These are phyloP conservation scores for Incurvaria masculella DNA, from an alignment of 2,888 invertebrate genomes.

Conservation along the genomic window DNA sequence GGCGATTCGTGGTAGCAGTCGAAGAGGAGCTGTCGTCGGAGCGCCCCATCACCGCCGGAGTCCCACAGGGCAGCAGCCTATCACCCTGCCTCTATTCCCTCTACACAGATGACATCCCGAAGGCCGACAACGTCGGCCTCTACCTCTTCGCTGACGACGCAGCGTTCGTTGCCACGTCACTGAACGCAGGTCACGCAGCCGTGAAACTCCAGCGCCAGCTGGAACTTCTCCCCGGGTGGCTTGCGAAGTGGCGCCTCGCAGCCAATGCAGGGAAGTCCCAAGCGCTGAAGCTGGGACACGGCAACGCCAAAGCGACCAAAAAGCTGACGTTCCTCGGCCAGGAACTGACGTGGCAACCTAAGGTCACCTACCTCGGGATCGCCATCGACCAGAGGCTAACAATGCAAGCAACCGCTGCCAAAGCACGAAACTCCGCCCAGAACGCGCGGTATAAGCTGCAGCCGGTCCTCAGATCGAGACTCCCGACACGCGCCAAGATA, in stretches of 20 bases:
- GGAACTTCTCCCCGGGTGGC: slow-evolving; percentile 16
- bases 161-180: slow-evolving; percentile 7
- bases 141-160: slow-evolving; percentile 15
- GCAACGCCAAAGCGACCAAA: background rate
- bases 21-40: slow-evolving; percentile 9
- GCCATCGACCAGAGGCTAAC: slow-evolving; percentile 13
- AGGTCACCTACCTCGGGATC: slow-evolving; percentile 16
- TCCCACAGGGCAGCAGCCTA: no score
- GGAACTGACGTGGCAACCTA: slow-evolving; percentile 8
- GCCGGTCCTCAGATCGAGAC: slow-evolving; percentile 12
- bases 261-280: slow-evolving; percentile 17
- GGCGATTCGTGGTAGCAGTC: slow-evolving; percentile 17
- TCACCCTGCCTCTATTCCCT: slow-evolving; percentile 21
- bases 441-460: slow-evolving; percentile 8
- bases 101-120: slow-evolving; percentile 17
- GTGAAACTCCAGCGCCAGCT: slow-evolving; percentile 12
- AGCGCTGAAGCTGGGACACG: slow-evolving; percentile 1
- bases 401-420: slow-evolving; percentile 12
- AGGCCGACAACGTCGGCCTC: slow-evolving; percentile 2
- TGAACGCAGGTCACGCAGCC: slow-evolving; percentile 14
- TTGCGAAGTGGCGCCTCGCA: slow-evolving; percentile 6
- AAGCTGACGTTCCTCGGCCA: slow-evolving; percentile 3
- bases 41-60: slow-evolving; percentile 18
- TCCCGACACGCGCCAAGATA: slow-evolving; percentile 15
- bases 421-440: slow-evolving; percentile 6